Evolutionary conservation across 2,888 invertebrate genomes (phyloP).

Genomic region (Ophioninae sp.): DNA sequence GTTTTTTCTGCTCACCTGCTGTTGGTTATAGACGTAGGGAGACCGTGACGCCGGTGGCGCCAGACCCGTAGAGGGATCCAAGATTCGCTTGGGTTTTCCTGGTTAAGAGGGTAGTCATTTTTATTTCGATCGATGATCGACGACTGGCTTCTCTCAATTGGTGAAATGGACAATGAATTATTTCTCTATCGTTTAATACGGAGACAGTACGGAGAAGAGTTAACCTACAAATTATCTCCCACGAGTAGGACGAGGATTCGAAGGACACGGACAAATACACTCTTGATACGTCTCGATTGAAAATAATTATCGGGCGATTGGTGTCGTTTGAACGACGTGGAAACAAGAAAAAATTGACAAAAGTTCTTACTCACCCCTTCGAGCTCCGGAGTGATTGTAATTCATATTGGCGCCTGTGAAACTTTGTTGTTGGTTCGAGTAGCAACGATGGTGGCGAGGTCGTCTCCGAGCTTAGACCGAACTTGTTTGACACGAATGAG

Average conservation of each 20-base stretch:
- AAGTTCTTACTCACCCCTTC: constrained; percentile 72
- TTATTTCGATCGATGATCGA: not conserved
- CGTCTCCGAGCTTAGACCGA: not conserved
- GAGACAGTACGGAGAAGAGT: not conserved
- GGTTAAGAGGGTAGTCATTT: not conserved
- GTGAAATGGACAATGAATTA: not conserved
- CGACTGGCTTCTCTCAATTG: not conserved
- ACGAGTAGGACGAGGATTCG: not conserved
- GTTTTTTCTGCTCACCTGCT: not conserved
- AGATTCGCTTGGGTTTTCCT: constrained; percentile 78
- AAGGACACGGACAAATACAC: not conserved
- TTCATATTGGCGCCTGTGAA: constrained; percentile 71
- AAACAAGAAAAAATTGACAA: not conserved
- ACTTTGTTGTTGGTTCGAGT: constrained; percentile 20
- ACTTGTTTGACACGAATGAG: not conserved
- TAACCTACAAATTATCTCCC: constrained; percentile 24
- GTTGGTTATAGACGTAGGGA: constrained; percentile 11
- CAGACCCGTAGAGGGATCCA: constrained; percentile 77
- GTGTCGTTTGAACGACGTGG: not conserved
- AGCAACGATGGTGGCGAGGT: not conserved
- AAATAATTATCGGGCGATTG: not conserved
- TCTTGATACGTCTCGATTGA: not conserved
- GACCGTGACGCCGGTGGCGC: constrained; percentile 68
- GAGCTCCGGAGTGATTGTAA: constrained; percentile 76
- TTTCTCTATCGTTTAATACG: not conserved